A percentile compares a stretch with the other conserved stretches of the same genome.
Evolutionary conservation across 2,797 vertebrate genomes (phyloP).

Genomic region (Channallabes apus): DNA sequence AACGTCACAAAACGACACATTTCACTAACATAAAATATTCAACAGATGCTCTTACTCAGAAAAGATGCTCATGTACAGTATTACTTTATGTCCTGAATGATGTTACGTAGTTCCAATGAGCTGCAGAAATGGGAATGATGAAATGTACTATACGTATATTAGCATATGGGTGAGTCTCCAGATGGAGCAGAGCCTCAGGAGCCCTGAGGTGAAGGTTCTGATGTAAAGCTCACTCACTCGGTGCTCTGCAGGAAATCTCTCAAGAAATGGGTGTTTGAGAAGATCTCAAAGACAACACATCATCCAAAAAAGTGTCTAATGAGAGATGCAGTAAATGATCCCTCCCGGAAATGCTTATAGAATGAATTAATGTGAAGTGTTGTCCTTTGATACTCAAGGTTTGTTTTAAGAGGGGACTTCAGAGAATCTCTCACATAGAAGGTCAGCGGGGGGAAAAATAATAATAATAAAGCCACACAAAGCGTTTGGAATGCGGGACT

Average conservation of each 20-base stretch:
- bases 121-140: background rate
- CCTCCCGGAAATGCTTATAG: slow-evolving; percentile 19
- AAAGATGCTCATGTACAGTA: background rate
- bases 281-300: background rate
- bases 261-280: background rate
- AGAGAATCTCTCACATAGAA: slow-evolving; percentile 33
- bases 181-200: slow-evolving; percentile 27
- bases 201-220: slow-evolving; percentile 4
- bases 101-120: background rate
- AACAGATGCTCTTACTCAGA: background rate
- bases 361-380: slow-evolving; percentile 24
- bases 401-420: slow-evolving; percentile 45
- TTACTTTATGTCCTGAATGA: background rate
- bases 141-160: background rate
- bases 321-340: background rate
- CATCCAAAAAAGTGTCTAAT: slow-evolving; percentile 1
- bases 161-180: background rate
- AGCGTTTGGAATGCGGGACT: slow-evolving; percentile 26
- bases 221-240: background rate
- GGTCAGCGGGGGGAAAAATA: slow-evolving; percentile 27
- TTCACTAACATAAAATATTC: background rate
- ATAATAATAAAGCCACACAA: slow-evolving; percentile 26
- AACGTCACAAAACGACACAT: background rate
- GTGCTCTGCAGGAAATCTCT: background rate
- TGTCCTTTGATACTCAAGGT: slow-evolving; percentile 34